A percentile compares a stretch with the other conserved stretches of the same genome.
These are phyloP conservation scores for Halcyon leucocephala DNA, from an alignment of 2,797 vertebrate species.

Conservation along the genomic window DNA sequence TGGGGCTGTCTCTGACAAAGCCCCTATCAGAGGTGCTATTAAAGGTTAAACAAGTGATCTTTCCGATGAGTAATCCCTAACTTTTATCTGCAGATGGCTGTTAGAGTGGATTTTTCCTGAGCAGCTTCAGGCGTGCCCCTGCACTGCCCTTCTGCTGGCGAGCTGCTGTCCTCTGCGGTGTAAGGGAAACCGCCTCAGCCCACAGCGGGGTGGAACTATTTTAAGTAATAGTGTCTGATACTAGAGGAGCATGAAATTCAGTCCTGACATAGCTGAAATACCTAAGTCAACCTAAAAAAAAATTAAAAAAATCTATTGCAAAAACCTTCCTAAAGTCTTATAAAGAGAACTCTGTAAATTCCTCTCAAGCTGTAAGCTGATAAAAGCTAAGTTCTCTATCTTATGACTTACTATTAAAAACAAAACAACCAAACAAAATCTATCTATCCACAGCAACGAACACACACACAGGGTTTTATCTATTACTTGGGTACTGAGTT, in stretches of 20 bases:
- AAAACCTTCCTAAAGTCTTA: background rate
- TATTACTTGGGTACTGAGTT: accelerated
- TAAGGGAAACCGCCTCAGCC: background rate
- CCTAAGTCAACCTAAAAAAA: background rate
- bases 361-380: background rate
- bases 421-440: background rate
- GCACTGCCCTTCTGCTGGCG: background rate
- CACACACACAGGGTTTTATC: background rate
- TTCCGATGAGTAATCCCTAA: background rate
- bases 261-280: constrained; percentile 66
- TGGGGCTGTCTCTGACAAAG: background rate
- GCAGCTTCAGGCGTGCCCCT: background rate
- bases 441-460: background rate
- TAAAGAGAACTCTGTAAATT: background rate
- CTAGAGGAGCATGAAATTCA: constrained; percentile 63
- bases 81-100: background rate
- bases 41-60: background rate
- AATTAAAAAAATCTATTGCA: background rate
- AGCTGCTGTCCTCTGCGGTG: background rate
- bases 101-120: background rate
- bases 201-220: constrained; percentile 47
- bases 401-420: background rate
- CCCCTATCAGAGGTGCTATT: background rate
- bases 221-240: constrained; percentile 64
- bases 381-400: background rate